Conservation (phyloP, 2,888 invertebrate species). For the Apotomis capreana region DNA sequence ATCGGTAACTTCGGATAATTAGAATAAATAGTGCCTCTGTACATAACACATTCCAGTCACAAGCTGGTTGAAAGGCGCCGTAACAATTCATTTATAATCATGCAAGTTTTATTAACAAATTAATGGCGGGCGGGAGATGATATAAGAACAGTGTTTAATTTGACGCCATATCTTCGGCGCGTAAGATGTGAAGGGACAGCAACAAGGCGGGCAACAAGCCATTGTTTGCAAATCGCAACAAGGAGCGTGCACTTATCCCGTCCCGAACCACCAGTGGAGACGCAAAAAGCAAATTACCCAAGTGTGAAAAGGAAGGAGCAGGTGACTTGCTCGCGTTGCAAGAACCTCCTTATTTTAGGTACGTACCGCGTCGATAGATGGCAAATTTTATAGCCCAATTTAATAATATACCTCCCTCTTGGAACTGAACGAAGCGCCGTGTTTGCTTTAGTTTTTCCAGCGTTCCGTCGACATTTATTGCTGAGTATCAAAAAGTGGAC, state of each 20-base stretch:
- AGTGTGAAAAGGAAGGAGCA: conserved; percentile 49
- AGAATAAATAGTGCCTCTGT: too few relatives aligned
- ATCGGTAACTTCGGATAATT: too few relatives aligned
- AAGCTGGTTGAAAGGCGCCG: conserved; percentile 5
- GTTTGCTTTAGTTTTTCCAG: conserved; percentile 57
- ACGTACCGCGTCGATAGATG: conserved; percentile 52
- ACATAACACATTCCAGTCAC: conserved; percentile 6
- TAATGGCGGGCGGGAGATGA: conserved; percentile 25
- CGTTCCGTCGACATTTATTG: conserved; percentile 57
- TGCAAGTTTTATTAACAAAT: conserved; percentile 37
- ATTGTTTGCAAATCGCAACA: conserved; percentile 82
- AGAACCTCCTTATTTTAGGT: conserved; percentile 52
- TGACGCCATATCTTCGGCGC: conserved; percentile 69
- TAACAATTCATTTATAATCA: conserved; percentile 34
- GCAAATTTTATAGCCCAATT: conserved; percentile 64
- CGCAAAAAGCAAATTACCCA: conserved; percentile 49
- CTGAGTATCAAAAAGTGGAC: conserved; percentile 58
- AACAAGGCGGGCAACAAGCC: conserved; percentile 75
- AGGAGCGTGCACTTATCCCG: conserved; percentile 62
- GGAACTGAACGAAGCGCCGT: conserved; percentile 51
- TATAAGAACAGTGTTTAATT: conserved; percentile 64
- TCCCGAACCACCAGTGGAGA: conserved; percentile 56
- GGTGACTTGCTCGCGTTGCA: conserved; percentile 42
- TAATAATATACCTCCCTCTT: conserved; percentile 54
- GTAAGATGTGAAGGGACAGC: conserved; percentile 68